These are phyloP conservation scores for Platygyra sinensis DNA, from an alignment of 64 coral and sea anemone genomes.

Conservation along the genomic window DNA sequence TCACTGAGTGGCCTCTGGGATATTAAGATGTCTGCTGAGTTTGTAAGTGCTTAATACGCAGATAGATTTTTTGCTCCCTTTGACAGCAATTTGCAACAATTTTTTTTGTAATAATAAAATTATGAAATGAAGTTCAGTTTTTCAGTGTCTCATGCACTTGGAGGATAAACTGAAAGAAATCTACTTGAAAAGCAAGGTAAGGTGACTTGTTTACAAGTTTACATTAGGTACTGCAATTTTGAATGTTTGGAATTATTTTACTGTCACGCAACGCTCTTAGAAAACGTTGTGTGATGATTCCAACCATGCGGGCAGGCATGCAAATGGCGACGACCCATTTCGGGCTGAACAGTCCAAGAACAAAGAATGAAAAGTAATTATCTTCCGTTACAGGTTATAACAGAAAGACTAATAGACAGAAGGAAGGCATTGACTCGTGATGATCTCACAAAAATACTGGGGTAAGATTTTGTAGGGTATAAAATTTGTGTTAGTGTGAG, in stretches of 20 bases:
- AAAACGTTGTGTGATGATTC: no score
- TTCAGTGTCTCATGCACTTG: constrained; percentile 97
- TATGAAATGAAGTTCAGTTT: not conserved
- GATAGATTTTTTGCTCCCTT: not conserved
- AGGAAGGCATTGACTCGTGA: constrained; percentile 32
- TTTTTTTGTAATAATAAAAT: no score
- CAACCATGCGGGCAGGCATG: not conserved
- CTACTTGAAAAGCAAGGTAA: constrained; percentile 94
- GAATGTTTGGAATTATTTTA: no score
- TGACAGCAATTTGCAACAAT: no score
- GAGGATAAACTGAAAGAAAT: constrained; percentile 98
- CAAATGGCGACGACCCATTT: not conserved
- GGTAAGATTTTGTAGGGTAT: not conserved
- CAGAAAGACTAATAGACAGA: constrained; percentile 50
- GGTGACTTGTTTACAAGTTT: no score
- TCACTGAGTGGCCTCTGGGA: constrained; percentile 87
- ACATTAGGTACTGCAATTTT: no score
- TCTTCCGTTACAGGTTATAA: constrained; percentile 28
- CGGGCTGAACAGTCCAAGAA: not conserved
- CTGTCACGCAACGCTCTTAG: no score
- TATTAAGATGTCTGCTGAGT: constrained; percentile 94
- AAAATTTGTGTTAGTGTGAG: not conserved
- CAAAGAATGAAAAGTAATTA: not conserved
- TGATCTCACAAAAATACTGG: constrained; percentile 55
- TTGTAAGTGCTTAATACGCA: constrained; percentile 70